Percentiles rank a stretch among this genome's conserved stretches.
Conservation (phyloP, 2,797 vertebrate species). For the Pachyuromys duprasi region DNA sequence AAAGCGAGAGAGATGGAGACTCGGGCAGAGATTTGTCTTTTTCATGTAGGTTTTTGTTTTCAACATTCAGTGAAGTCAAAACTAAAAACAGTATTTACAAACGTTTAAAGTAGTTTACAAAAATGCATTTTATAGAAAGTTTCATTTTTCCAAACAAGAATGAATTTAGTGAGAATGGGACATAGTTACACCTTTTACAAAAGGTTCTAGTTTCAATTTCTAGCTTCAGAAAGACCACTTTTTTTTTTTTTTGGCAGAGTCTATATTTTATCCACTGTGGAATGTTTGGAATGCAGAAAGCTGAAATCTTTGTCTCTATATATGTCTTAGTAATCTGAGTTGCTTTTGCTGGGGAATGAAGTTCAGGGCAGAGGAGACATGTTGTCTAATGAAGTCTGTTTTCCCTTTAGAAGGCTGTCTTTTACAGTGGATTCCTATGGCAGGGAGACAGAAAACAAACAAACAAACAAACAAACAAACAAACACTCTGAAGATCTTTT, state of each 20-base stretch:
- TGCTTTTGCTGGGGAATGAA: not conserved
- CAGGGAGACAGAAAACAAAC: no score
- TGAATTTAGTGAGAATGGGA: not conserved
- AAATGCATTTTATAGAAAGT: not conserved
- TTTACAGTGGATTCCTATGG: not conserved
- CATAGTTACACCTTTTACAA: not conserved
- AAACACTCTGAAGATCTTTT: rapidly evolving
- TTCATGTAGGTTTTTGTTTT: not conserved
- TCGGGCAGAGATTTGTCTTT: not conserved
- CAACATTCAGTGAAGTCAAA: not conserved
- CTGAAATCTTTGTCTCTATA: not conserved
- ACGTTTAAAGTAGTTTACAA: not conserved
- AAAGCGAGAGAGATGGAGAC: not conserved
- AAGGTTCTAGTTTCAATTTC: not conserved
- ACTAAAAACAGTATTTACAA: not conserved
- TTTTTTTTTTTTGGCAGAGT: not conserved
- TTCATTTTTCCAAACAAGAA: not conserved
- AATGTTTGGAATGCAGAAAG: not conserved
- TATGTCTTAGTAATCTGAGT: not conserved
- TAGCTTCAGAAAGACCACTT: not conserved
- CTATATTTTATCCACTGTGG: not conserved
- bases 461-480: no score
- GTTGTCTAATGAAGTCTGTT: not conserved
- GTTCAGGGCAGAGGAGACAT: not conserved
- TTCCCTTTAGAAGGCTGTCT: not conserved